Base-by-base conservation (phyloP, 2,113 vertebrate species). In the Aegithalos caudatus region DNA sequence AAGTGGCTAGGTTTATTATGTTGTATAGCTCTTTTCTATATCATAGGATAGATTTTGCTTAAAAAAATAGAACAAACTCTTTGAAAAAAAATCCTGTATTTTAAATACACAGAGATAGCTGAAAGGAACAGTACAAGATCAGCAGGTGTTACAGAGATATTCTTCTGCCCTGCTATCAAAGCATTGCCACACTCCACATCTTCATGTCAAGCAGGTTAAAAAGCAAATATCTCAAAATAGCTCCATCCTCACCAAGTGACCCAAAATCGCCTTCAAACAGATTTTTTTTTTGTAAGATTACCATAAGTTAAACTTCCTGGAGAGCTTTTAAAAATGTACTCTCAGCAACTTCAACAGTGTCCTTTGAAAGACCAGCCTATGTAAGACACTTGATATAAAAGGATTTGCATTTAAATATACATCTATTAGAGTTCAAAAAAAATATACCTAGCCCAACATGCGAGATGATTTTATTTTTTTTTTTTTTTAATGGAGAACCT, bases 161-260 rank as follows among this genome's bases (percentile, higher is more conserved):
- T 60, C 20, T 74, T 84, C 35, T 48, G 42, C 45, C 58, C 62
- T 56, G 48, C 37, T 83, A 88, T 76, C 84, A 88, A 93, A 95
- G 80, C 65, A 88, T 69, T 60, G 25, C 54, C 80, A 84, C 3
- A 4, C 53, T 88, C 53, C 74, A 72, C 81, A 64, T 83, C 83
- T 85, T 73, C 60, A 50, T 4, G 25, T 89, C 82, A 81, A 65
- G 21, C 71, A 65, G 70, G 57, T 69, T 76, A 95, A 89, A 95
- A 95, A 58, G 22, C 33, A 95, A 96, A 77, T 44, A 86, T 7
- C 79, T 70, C 58, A 90, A 94, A 95, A 88, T 22, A 95, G 42
- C 70, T 91, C 24, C 24, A 56, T 42, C 27, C 58, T 93, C 24
- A 53, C 51, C 40, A 77, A 94, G 70, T 83, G 86, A 91, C 48